Percentiles rank a stretch among this genome's conserved stretches.
Evolutionary conservation across 2,888 invertebrate genomes (phyloP).

Genomic region (Chrysolina americana): DNA sequence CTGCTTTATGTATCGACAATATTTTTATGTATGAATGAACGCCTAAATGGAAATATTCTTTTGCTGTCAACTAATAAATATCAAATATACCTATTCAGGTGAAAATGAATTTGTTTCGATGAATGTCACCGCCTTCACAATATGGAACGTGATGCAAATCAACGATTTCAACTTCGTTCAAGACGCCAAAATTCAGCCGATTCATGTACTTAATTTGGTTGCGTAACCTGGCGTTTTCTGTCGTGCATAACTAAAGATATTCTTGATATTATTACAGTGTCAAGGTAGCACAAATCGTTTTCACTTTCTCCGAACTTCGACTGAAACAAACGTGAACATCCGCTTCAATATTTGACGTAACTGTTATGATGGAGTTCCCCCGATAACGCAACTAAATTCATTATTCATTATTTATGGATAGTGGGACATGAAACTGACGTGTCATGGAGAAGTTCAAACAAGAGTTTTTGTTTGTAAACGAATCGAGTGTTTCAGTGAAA

Average conservation of each 20-base stretch:
- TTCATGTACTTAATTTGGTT: constrained; percentile 34
- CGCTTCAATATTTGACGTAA: constrained; percentile 46
- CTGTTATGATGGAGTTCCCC: constrained; percentile 48
- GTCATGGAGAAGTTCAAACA: too few relatives aligned
- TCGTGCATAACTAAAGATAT: constrained; percentile 40
- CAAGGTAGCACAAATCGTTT: constrained; percentile 55
- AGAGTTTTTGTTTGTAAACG: too few relatives aligned
- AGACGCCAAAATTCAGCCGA: constrained; percentile 31
- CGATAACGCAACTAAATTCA: constrained; percentile 22
- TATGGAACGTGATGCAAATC: too few relatives aligned
- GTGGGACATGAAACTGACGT: too few relatives aligned
- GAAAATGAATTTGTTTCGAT: too few relatives aligned
- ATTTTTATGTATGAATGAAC: too few relatives aligned
- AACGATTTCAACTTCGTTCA: background rate
- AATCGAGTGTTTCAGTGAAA: too few relatives aligned
- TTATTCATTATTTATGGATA: background rate
- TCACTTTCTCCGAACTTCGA: constrained; percentile 58
- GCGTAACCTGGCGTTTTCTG: constrained; percentile 39
- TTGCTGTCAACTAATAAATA: too few relatives aligned
- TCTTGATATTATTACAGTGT: constrained; percentile 51
- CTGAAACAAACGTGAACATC: constrained; percentile 50
- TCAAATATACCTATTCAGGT: too few relatives aligned
- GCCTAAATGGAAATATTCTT: too few relatives aligned
- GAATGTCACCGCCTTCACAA: too few relatives aligned
- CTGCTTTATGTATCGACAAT: too few relatives aligned